Evolutionary conservation across 2,888 invertebrate species (phyloP), one percentile per base, ranked within the genome.

Genomic region (Leptinotarsa haldemani): DNA sequence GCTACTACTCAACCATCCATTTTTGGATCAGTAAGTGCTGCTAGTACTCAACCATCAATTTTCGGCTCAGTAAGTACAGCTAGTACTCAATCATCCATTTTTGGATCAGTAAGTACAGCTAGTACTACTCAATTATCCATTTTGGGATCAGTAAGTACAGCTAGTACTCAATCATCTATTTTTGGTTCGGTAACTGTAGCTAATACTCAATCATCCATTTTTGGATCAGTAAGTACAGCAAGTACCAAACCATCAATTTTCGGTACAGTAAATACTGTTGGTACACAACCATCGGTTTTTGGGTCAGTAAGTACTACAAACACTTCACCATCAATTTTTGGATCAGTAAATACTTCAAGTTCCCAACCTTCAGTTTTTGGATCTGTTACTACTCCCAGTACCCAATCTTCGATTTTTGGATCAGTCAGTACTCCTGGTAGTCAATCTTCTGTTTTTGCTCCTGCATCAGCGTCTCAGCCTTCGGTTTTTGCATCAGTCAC

Each of bases 61-160:
- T 77, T 79, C 74, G 77, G 75, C n/a, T 18, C 56, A 18, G 56
- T 18, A 7, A 56, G 16, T 15, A 16, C 50, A 50, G 69, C 61
- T 15, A 40, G 30, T 30, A 40, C 40, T 4, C 61, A 61, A n/a
- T 30, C 61, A 30, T 61, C 61, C 5, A 61, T 75, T 46, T 81
- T 80, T 79, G 80, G 78, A 25, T 56, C 75, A 40, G 40, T 73
- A 5, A 71, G 74, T 63, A 69, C 83, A 80, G 78, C 82, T 69
- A 68, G 61, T 69, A 25, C 65, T 20, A 65, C 72, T 25, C 46
- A 65, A n/a, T 16, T 69, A 20, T 64, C 74, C 9, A 30, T 69
- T 50, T 74, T 70, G 25, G 70, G 66, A 58, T 20, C 40, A 40
- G 40, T 40, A 40, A 40, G 9, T 40, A 40, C 40, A 40, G 40